phyloP scores from a whole-genome alignment of 2,113 vertebrate genomes.

The Myrmecophaga tridactyla region DNA sequence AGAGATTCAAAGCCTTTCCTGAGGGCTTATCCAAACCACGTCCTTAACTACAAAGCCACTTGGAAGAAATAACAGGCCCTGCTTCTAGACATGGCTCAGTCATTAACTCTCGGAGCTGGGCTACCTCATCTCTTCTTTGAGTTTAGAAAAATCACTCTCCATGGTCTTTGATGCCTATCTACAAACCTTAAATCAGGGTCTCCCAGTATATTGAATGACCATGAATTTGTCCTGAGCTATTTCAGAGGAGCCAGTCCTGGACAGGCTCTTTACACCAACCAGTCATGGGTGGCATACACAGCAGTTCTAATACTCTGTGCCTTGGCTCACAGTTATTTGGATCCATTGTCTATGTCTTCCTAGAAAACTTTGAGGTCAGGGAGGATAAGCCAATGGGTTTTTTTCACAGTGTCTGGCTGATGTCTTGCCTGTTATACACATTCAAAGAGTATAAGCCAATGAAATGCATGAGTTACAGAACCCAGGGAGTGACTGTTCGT shows the following conservation, averaged over 20 bases:
- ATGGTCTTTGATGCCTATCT: neutral
- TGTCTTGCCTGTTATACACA: neutral
- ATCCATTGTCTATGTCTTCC: no score
- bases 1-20: neutral
- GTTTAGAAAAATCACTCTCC: neutral
- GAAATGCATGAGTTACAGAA: neutral
- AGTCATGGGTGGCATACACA: rapidly evolving
- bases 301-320: neutral
- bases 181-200: neutral
- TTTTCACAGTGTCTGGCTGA: neutral
- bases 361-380: neutral
- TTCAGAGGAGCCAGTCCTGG: neutral
- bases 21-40: neutral
- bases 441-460: rapidly evolving
- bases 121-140: neutral
- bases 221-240: neutral
- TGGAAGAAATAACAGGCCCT: neutral
- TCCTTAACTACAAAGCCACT: neutral
- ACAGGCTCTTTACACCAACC: neutral
- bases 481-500: no score
- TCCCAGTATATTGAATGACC: neutral
- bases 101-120: neutral
- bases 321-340: neutral
- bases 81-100: neutral
- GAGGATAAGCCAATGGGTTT: neutral